These are phyloP conservation scores for Andrena haemorrhoa DNA, from an alignment of 2,888 invertebrate species.

Conservation along the genomic window DNA sequence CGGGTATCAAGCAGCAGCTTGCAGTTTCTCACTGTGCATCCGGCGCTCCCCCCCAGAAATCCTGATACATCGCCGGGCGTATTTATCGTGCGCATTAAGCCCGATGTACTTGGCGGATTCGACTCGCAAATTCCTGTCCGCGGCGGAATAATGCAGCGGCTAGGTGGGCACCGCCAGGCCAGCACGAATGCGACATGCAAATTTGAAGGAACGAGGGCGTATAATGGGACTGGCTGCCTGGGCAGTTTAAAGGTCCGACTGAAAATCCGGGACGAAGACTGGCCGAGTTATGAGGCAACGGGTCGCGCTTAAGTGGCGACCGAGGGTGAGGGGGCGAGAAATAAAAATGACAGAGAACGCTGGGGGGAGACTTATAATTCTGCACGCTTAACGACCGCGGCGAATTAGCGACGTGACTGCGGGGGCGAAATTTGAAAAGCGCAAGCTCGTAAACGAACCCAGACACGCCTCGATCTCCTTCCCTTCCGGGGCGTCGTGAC, in stretches of 20 bases:
- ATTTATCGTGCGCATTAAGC: not conserved
- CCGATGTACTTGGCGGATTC: not conserved
- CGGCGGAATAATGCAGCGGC: slow-evolving; percentile 37
- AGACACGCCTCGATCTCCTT: not conserved
- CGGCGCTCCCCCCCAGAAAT: not conserved
- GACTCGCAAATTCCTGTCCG: slow-evolving; percentile 16
- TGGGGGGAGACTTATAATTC: slow-evolving; percentile 11
- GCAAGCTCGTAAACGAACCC: slow-evolving; percentile 19
- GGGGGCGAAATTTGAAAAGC: slow-evolving; percentile 37
- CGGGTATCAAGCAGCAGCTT: slow-evolving; percentile 2
- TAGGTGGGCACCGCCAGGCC: slow-evolving; percentile 4
- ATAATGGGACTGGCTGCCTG: not conserved
- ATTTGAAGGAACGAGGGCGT: slow-evolving; percentile 37
- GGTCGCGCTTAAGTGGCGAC: slow-evolving; percentile 25
- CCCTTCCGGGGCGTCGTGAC: not conserved
- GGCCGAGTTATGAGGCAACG: slow-evolving; percentile 27
- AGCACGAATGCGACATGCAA: slow-evolving; percentile 47
- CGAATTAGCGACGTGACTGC: slow-evolving; percentile 19
- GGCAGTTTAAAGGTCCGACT: slow-evolving; percentile 15
- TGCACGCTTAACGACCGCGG: slow-evolving; percentile 12
- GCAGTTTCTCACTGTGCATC: not conserved
- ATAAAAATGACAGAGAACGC: slow-evolving; percentile 25
- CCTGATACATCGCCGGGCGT: not conserved
- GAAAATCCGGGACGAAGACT: slow-evolving; percentile 16
- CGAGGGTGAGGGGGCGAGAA: slow-evolving; percentile 12